Evolutionary conservation across 2,888 invertebrate species (phyloP).

Genomic region (Drosophila neotestacea): DNA sequence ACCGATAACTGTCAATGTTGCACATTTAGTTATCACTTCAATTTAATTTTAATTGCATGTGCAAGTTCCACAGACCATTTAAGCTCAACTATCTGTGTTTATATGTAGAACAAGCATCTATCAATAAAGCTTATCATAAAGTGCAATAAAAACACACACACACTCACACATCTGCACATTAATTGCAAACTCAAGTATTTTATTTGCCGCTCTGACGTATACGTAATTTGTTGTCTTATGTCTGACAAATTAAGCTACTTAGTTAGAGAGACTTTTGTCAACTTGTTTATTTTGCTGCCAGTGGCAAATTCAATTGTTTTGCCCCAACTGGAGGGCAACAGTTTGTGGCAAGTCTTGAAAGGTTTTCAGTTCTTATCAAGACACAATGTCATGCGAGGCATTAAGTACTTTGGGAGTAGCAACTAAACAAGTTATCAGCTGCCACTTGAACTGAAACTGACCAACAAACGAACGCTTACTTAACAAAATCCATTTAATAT

Average conservation of each 20-base stretch:
- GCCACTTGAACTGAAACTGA: conserved; percentile 36
- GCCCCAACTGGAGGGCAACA: conserved; percentile 20
- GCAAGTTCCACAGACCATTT: conserved; percentile 16
- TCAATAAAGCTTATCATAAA: conserved; percentile 49
- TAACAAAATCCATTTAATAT: conserved; percentile 5
- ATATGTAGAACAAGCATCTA: conserved; percentile 49
- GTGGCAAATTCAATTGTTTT: conserved; percentile 52
- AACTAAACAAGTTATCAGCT: conserved; percentile 36
- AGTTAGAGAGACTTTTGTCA: background rate
- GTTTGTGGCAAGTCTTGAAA: conserved; percentile 30
- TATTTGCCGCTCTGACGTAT: conserved; percentile 61
- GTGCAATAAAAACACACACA: conserved; percentile 30
- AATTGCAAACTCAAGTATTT: conserved; percentile 50
- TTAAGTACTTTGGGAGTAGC: conserved; percentile 38
- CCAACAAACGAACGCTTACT: conserved; percentile 24
- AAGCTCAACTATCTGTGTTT: conserved; percentile 26
- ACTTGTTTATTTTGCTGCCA: conserved; percentile 32
- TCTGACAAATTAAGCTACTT: conserved; percentile 31
- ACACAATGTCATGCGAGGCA: conserved; percentile 17
- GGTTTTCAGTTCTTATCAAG: conserved; percentile 37
- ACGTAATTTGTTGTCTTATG: conserved; percentile 51
- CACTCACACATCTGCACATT: conserved; percentile 5
- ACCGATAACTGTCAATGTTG: conserved; percentile 16
- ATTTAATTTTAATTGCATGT: conserved; percentile 38
- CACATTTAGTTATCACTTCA: conserved; percentile 24